These are phyloP conservation scores for Danio choprae DNA, from an alignment of 2,797 vertebrate genomes.

Conservation along the genomic window DNA sequence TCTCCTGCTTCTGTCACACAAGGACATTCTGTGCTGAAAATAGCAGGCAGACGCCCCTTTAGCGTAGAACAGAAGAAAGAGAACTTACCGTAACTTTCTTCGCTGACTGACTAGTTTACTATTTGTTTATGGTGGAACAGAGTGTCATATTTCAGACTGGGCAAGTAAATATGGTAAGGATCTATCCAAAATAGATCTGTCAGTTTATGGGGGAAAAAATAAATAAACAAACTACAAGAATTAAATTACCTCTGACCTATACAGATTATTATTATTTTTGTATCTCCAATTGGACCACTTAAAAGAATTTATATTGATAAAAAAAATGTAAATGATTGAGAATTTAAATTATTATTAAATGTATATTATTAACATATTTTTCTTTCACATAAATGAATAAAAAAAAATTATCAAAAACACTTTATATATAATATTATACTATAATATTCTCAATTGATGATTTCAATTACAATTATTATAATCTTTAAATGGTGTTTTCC, in stretches of 20 bases:
- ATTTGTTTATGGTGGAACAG: neutral
- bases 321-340: too few relatives aligned
- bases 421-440: too few relatives aligned
- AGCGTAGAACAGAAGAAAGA: neutral
- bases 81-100: neutral
- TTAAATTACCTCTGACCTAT: neutral
- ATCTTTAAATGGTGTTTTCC: too few relatives aligned
- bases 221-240: too few relatives aligned
- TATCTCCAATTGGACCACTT: neutral
- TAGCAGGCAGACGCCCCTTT: neutral
- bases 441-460: too few relatives aligned
- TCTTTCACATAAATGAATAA: too few relatives aligned
- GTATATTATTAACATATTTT: too few relatives aligned
- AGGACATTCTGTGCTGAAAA: constrained; percentile 41
- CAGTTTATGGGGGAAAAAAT: neutral
- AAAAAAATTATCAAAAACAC: too few relatives aligned
- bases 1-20: constrained; percentile 34
- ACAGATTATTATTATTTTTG: too few relatives aligned
- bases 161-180: neutral
- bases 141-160: constrained; percentile 2
- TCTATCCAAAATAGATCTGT: neutral
- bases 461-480: too few relatives aligned
- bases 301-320: too few relatives aligned
- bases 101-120: neutral
- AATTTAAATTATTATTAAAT: too few relatives aligned